Evolutionary conservation across 2,797 vertebrate genomes (phyloP), one percentile per base, ranked within the genome.

Genomic region (Sorex maritimensis): DNA sequence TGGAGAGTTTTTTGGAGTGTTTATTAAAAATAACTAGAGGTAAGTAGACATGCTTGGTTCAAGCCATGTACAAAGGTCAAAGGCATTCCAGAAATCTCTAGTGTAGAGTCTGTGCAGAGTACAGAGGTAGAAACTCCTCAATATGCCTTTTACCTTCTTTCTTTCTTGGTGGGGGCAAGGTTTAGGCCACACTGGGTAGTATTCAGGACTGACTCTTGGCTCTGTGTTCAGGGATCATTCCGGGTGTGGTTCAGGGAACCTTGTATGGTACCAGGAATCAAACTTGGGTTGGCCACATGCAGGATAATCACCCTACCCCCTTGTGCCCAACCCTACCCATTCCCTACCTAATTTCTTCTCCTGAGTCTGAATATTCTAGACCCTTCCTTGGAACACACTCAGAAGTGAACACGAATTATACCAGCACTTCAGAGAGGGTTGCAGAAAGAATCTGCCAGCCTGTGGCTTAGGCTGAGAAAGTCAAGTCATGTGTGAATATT

Each of bases 331-430:
- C 34, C 26, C 63, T 67, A 3, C 8, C 65, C 28, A 67, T 26
- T 28, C 65, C 65, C 65, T 28, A 28, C 58, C 58, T 61, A 1
- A 6, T 12, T 88, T 44, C 26, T 26, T 79, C 67, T 89, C 61
- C 52, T 68, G 73, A 75, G 68, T 79, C 61, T 46, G 69, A 28
- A 68, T 71, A 69, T 81, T 83, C 77, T 74, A 38, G 73, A 72
- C 23, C 23, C 28, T 26, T 71, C 88, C 90, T 58, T 46, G 65
- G 49, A 30, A 87, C 34, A 23, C 2, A 17, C 34, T 94, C 81
- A 90, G 86, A 90, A 87, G 44, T 12, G 34, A 87, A 41, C 13
- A 86, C 44, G 78, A 91, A 19, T 69, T 44, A 77, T 1, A 44
- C 15, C n/a, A 41, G 58, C 15, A 19, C 80, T 78, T 89, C 7